Percentiles rank a stretch among this genome's conserved stretches.
These are phyloP conservation scores for Girardinichthys multiradiatus DNA, from an alignment of 2,113 vertebrate genomes.

Conservation along the genomic window DNA sequence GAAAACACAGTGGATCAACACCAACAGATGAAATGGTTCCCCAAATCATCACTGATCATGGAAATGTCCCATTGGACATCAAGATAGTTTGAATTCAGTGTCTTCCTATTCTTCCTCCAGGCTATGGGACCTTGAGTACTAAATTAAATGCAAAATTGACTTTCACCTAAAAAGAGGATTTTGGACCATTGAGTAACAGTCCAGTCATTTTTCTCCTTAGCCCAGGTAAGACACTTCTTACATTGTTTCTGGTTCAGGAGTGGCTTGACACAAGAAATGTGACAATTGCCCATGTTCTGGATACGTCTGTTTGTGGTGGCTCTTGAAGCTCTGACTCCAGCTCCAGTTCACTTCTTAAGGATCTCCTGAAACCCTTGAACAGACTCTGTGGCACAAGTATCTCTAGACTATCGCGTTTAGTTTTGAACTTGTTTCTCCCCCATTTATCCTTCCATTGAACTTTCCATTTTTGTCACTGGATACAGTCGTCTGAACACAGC, in stretches of 20 bases:
- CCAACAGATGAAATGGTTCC: no score
- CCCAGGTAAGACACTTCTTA: background rate
- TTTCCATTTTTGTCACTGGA: background rate
- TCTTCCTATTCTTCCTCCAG: background rate
- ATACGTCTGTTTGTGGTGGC: no score
- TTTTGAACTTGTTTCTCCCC: background rate
- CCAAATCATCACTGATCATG: background rate
- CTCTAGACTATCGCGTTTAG: background rate
- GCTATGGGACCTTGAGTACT: background rate
- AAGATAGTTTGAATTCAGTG: background rate
- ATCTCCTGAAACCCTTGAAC: background rate
- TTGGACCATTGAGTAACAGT: no score
- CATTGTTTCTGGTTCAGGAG: background rate
- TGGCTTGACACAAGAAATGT: background rate
- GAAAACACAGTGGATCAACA: background rate
- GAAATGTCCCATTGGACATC: background rate
- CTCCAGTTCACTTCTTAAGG: background rate
- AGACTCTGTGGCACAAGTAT: no score
- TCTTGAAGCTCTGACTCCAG: background rate
- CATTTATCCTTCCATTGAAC: background rate
- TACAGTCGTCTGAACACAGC: background rate
- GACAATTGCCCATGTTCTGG: background rate
- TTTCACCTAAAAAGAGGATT: no score
- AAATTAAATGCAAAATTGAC: background rate
- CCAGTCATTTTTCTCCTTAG: background rate